phyloP scores from a whole-genome alignment of 2,888 invertebrate species.

The Drosophila bunnanda region DNA sequence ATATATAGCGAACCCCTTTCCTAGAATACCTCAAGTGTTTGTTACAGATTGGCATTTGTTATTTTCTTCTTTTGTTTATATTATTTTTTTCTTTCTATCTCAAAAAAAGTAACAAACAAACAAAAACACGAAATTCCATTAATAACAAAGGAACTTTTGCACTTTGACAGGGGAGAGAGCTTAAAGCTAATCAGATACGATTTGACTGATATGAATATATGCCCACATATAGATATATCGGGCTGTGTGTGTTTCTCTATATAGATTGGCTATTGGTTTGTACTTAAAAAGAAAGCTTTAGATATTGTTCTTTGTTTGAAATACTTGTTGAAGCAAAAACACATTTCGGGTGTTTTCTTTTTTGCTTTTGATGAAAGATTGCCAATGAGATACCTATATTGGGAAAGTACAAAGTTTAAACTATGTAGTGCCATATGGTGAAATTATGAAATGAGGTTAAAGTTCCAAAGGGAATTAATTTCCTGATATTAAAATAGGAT shows the following conservation, averaged over 20 bases:
- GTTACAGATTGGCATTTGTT: slow-evolving; percentile 23
- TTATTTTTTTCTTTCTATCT: background rate
- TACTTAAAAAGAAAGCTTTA: slow-evolving; percentile 34
- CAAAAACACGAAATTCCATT: slow-evolving; percentile 36
- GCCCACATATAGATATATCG: slow-evolving; percentile 17
- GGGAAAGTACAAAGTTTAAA: background rate
- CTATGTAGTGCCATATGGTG: background rate
- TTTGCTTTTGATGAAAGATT: background rate
- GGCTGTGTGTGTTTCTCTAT: slow-evolving; percentile 9
- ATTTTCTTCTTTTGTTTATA: slow-evolving; percentile 10
- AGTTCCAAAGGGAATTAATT: background rate
- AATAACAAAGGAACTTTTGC: slow-evolving; percentile 55
- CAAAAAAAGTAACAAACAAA: slow-evolving; percentile 37
- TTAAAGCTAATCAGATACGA: slow-evolving; percentile 66
- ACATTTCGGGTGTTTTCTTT: background rate
- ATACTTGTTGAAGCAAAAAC: slow-evolving; percentile 10
- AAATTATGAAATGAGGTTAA: background rate
- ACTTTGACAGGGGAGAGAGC: slow-evolving; percentile 54
- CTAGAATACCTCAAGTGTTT: slow-evolving; percentile 14
- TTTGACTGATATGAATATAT: slow-evolving; percentile 39
- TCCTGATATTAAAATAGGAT: too few species aligned
- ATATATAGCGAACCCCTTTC: slow-evolving; percentile 18
- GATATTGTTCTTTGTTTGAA: slow-evolving; percentile 41
- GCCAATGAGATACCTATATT: background rate
- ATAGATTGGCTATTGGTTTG: slow-evolving; percentile 39